These are phyloP conservation scores for Macrobrachium nipponense DNA, from an alignment of 1,140 invertebrate species.

Conservation along the genomic window DNA sequence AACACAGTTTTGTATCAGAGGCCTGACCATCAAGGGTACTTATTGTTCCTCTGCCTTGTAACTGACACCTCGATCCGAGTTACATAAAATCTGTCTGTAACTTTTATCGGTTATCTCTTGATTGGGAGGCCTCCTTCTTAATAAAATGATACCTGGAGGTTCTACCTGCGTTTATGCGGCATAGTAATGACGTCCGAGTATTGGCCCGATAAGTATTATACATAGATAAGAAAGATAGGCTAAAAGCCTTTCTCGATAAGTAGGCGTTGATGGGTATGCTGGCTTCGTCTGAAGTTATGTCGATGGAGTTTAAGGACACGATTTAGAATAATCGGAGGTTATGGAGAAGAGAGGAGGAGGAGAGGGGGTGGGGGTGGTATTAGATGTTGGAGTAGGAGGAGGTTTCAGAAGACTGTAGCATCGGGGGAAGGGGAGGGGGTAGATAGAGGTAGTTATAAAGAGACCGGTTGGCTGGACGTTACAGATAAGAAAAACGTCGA, in stretches of 20 bases:
- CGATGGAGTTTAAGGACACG: neutral
- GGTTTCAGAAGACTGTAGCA: too few species aligned
- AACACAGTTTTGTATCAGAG: constrained; percentile 19
- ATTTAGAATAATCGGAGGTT: too few species aligned
- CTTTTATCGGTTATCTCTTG: constrained; percentile 18
- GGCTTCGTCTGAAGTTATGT: neutral
- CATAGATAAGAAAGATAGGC: constrained; percentile 30
- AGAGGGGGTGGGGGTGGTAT: too few species aligned
- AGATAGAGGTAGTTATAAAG: too few species aligned
- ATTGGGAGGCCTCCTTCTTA: neutral
- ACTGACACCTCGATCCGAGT: neutral
- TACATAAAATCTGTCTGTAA: constrained; percentile 36
- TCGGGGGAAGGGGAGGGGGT: too few species aligned
- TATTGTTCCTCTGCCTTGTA: constrained; percentile 20
- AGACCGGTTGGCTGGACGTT: too few species aligned
- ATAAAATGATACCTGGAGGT: neutral
- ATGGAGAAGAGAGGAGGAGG: too few species aligned
- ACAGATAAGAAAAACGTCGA: too few species aligned
- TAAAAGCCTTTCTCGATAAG: constrained; percentile 40
- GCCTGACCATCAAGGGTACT: constrained; percentile 4
- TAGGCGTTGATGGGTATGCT: constrained; percentile 21
- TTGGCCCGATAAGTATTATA: neutral
- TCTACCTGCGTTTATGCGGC: neutral
- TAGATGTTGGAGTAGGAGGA: too few species aligned
- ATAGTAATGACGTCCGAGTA: constrained; percentile 10